Evolutionary conservation across 2,888 invertebrate species (phyloP).

Genomic region (Epinotia brunnichana): DNA sequence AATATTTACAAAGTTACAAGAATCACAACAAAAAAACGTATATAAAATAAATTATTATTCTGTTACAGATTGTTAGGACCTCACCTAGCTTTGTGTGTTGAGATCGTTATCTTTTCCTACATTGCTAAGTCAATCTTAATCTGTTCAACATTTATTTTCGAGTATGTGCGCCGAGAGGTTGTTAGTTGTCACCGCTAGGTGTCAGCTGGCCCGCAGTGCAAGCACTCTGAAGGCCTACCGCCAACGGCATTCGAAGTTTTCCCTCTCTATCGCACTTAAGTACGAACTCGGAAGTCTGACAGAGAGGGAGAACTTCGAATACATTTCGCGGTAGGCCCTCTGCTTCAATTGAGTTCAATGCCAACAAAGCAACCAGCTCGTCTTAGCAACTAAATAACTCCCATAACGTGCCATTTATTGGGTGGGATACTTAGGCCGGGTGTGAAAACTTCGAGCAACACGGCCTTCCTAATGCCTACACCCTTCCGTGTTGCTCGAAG

Average conservation of each 20-base stretch:
- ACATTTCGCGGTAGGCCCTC: too few relatives aligned
- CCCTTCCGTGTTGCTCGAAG: too few relatives aligned
- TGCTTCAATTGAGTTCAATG: not conserved
- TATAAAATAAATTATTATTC: conserved; percentile 66
- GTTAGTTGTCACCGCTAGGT: not conserved
- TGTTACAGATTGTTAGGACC: conserved; percentile 32
- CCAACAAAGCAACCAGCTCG: not conserved
- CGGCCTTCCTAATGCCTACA: too few relatives aligned
- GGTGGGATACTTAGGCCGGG: conserved; percentile 2
- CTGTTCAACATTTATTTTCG: not conserved
- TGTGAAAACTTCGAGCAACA: too few relatives aligned
- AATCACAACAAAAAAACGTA: conserved; percentile 79
- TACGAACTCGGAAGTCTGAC: too few relatives aligned
- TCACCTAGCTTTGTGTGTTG: conserved; percentile 4
- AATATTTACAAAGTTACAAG: conserved; percentile 70
- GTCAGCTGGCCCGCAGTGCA: not conserved
- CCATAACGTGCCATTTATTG: not conserved
- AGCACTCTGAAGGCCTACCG: too few relatives aligned
- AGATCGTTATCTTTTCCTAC: conserved; percentile 20
- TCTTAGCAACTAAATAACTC: not conserved
- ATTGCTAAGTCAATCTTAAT: not conserved
- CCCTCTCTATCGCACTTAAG: too few relatives aligned
- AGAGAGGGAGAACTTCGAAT: too few relatives aligned
- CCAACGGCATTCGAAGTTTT: too few relatives aligned
- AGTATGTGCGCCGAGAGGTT: not conserved